Percentiles rank a stretch among this genome's conserved stretches.
Evolutionary conservation across 30 jellyfish, hydroid and myxozoan genomes (phyloP).

Genomic region (Sanderia malayensis): DNA sequence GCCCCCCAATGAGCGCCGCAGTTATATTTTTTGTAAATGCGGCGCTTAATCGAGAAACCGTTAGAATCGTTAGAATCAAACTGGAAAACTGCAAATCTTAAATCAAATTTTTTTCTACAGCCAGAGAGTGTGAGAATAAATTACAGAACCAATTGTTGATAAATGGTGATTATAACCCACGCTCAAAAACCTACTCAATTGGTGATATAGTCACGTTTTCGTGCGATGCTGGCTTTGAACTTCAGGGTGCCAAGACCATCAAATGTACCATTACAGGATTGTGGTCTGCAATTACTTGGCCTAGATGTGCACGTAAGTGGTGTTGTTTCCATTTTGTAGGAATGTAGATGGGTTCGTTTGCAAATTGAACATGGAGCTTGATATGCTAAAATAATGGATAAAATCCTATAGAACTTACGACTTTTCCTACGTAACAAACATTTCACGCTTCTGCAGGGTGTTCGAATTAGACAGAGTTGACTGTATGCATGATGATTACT

Average conservation of each 20-base stretch:
- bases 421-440: too few species aligned
- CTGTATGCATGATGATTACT: too few species aligned
- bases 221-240: slow-evolving; percentile 51
- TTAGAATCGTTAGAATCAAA: not conserved
- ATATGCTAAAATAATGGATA: too few species aligned
- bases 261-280: slow-evolving; percentile 14
- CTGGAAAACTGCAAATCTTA: not conserved
- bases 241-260: slow-evolving; percentile 20
- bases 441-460: too few species aligned
- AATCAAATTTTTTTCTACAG: slow-evolving; percentile 10
- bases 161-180: slow-evolving; percentile 39
- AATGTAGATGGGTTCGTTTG: too few species aligned
- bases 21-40: too few species aligned
- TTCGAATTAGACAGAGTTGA: too few species aligned
- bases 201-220: slow-evolving; percentile 35
- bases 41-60: too few species aligned
- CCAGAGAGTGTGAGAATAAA: slow-evolving; percentile 15
- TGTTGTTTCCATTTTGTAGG: too few species aligned
- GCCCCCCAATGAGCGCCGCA: too few species aligned
- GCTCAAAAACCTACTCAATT: not conserved
- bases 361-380: too few species aligned
- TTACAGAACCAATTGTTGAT: not conserved
- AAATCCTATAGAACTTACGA: too few species aligned
- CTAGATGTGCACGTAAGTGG: slow-evolving; percentile 43
- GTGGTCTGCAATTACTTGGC: slow-evolving; percentile 58